Evolutionary conservation across 2,113 vertebrate species (phyloP), one percentile per base, ranked within the genome.

Genomic region (Polyodon spathula): DNA sequence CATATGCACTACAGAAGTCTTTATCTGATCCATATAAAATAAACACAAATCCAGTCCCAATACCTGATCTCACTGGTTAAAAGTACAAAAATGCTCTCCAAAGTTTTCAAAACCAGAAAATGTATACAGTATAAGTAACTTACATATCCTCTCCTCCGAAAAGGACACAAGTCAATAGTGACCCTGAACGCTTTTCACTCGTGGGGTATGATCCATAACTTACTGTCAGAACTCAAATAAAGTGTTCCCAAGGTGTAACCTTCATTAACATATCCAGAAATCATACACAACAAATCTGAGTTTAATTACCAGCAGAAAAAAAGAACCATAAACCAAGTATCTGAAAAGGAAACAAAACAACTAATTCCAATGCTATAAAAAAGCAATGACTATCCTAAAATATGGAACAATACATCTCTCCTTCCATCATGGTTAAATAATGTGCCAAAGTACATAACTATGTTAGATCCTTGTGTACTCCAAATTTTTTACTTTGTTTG

Each of bases 1-100:
- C 88, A 89, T 86, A 88, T 88, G 85, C 85, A 68, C 89, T 84
- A 89, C 89, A 87, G 88, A 90, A 91, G 95, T 93, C 89, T 92
- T 94, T 89, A 92, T 93, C 83, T 83, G 91, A 94, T 92, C 94
- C 93, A 91, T 90, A 93, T 94, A 91, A 97, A 93, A 88, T 88
- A 89, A 54, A 94, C 89, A 91, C 94, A 80, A 79, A 77, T 86
- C 85, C 89, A 92, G 89, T 92, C 88, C 88, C 84, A 84, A 80
- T 89, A 93, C 92, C 91, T 95, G 85, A 89, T 84, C 85, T 86
- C 76, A 62, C 81, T 84, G 89, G 90, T 93, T 89, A 89, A 88
- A 87, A 90, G 80, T 84, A 87, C 78, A 65, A 54, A 57, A 71
- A 46, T 56, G 44, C 56, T 54, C 59, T 56, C 62, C 37, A 42